These are phyloP conservation scores for Megathymus violae DNA, from an alignment of 1,140 invertebrate genomes.

Conservation along the genomic window DNA sequence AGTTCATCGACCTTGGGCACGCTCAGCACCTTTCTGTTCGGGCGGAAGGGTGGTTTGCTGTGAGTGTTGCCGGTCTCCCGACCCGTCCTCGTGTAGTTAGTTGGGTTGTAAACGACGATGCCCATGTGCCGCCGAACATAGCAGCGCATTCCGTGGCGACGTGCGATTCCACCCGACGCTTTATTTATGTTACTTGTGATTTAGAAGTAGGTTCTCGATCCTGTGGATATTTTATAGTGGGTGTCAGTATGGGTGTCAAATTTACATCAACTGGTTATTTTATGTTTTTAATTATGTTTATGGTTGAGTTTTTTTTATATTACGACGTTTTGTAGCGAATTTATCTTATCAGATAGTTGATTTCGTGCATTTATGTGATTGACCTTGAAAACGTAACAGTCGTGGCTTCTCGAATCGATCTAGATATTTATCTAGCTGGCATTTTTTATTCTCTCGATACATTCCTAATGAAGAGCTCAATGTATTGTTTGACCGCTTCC, in stretches of 20 bases:
- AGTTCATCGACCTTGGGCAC: slow-evolving; percentile 87
- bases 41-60: slow-evolving; percentile 91
- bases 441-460: slow-evolving; percentile 54
- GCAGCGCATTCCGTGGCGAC: slow-evolving; percentile 38
- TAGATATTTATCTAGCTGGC: slow-evolving; percentile 13
- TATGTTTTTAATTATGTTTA: slow-evolving; percentile 60
- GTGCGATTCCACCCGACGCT: slow-evolving; percentile 14
- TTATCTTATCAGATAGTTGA: slow-evolving; percentile 50
- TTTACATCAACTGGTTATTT: slow-evolving; percentile 49
- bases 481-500: slow-evolving; percentile 36
- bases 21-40: slow-evolving; percentile 90
- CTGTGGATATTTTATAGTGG: slow-evolving; percentile 49
- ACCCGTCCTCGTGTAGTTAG: slow-evolving; percentile 12
- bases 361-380: slow-evolving; percentile 73
- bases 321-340: slow-evolving; percentile 68
- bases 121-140: no score
- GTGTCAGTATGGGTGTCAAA: no score
- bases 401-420: slow-evolving; percentile 24
- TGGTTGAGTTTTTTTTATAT: slow-evolving; percentile 61
- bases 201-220: slow-evolving; percentile 51
- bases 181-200: slow-evolving; percentile 65
- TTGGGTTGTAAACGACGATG: no score
- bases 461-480: slow-evolving; percentile 55
- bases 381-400: slow-evolving; percentile 36
- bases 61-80: slow-evolving; percentile 56